phyloP scores from a whole-genome alignment of 1,140 invertebrate species.

The Brachionus koreanus region DNA sequence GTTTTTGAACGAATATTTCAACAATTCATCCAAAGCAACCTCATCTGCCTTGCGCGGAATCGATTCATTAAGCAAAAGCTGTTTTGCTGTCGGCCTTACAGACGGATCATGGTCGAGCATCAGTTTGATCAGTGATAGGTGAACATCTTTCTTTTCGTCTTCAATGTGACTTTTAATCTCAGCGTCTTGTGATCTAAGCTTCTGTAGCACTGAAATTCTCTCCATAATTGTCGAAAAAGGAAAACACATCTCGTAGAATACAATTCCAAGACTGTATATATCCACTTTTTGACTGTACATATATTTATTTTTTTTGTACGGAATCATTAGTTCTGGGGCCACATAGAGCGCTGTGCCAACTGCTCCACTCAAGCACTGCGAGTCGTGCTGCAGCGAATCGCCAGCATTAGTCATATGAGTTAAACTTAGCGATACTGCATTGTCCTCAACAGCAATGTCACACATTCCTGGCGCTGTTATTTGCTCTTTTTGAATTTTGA shows the following conservation, averaged over 20 bases:
- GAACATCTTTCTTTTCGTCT: background rate
- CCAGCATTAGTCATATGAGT: background rate
- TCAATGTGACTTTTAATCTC: background rate
- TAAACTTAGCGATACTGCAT: background rate
- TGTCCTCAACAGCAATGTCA: background rate
- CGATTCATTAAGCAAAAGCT: conserved; percentile 5
- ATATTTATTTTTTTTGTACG: background rate
- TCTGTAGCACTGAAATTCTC: conserved; percentile 62
- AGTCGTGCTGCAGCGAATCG: conserved; percentile 10
- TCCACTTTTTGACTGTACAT: conserved; percentile 77
- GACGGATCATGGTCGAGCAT: conserved; percentile 39
- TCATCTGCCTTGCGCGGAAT: conserved; percentile 34
- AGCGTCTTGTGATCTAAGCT: background rate
- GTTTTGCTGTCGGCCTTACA: background rate
- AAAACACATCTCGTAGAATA: conserved; percentile 83
- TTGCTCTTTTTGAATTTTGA: conserved; percentile 18
- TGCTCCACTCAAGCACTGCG: background rate
- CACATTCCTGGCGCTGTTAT: background rate
- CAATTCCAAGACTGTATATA: conserved; percentile 88
- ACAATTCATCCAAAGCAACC: conserved; percentile 27
- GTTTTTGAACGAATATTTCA: conserved; percentile 36
- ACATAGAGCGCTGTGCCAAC: conserved; percentile 44
- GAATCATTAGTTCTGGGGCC: conserved; percentile 30
- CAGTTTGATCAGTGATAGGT: background rate
- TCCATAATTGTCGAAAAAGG: conserved; percentile 87